Evolutionary conservation across 2,113 vertebrate genomes (phyloP), one percentile per base, ranked within the genome.

Genomic region (Ictalurus punctatus): DNA sequence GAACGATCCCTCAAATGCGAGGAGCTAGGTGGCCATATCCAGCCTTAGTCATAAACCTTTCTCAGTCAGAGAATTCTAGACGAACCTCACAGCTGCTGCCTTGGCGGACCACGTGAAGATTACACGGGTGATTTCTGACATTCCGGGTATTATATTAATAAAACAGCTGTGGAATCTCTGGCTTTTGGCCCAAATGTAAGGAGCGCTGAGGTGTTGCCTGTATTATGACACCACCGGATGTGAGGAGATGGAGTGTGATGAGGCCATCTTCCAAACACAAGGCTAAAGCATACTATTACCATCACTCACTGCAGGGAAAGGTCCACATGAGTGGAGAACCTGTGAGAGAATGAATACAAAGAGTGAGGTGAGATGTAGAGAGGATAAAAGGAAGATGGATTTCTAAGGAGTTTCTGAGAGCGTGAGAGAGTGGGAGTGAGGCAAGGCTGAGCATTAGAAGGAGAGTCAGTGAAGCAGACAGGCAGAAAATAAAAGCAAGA

Each of bases 111-210:
- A 21, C 56, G 12, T 79, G 25, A 52, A 85, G 61, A 88, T 85
- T 82, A 61, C n/a, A 54, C 34, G 19, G n/a, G 54, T 90, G 89
- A 90, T 67, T 71, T 16, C 65, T 54, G 73, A 88, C 79, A 54
- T 48, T 48, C 83, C 2, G 27, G 56, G 58, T 82, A 67, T 71
- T 79, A 59, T 88, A 86, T 85, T 88, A 87, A 89, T 87, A 84
- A 87, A 90, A 90, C 88, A 89, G 86, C 88, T 88, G 89, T 40
- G 30, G 81, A 76, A 85, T 89, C 37, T 76, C 61, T 52, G 80
- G 89, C 37, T 54, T 21, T 65, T 37, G 27, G 61, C 85, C 79
- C 83, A 59, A 63, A 86, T 67, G 85, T 86, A 78, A 85, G 76
- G 58, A 56, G 58, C 27, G 40, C 79, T 76, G 56, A 56, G 80